Base-by-base conservation (phyloP, 2,888 invertebrate genomes). In the Drosophila tanythrix region DNA sequence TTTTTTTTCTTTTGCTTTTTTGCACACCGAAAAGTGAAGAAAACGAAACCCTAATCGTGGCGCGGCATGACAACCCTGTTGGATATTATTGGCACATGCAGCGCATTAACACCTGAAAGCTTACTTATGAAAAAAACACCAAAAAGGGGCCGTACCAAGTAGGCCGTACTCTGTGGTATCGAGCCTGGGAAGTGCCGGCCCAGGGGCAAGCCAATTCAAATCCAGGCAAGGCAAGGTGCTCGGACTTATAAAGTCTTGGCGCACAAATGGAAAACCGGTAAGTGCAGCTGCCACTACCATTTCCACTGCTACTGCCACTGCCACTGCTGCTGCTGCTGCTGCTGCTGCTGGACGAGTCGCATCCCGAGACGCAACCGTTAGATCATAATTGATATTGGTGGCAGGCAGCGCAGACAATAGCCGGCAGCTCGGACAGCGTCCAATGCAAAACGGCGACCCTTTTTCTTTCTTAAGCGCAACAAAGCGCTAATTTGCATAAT, bases 401-500 rank as follows among this genome's bases (percentile, higher is more conserved):
- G 62, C 70, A 62, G 46, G 67, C 40, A 70, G 53, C 48, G 52
- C 50, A 74, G 82, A 80, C 73, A 74, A 77, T 76, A 57, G 62
- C 69, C 71, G 74, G 62, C 71, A 68, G 76, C 83, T 88, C 88
- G 88, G 88, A 88, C 88, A 89, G 78, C 89, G 88, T 89, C 89
- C 88, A 77, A 72, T 71, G 64, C 55, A 6, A 29, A 56, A 52
- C 55, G 62, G 52, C 33, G 75, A 67, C 64, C 74, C 76, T 70
- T 76, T 79, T 72, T 63, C 52, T 66, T 29, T 29, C 57, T 38
- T 31, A 51, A 33, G 51, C 15, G 31, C 43, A 82, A 82, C 88
- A 85, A 85, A 75, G 81, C 57, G 43, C 56, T 81, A 38, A 88
- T 88, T 88, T 88, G 88, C 89, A 88, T 88, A 88, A 88, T 88